A percentile compares a stretch with the other conserved stretches of the same genome.
Conservation (phyloP, 2,888 invertebrate genomes). For the Busseola fusca region DNA sequence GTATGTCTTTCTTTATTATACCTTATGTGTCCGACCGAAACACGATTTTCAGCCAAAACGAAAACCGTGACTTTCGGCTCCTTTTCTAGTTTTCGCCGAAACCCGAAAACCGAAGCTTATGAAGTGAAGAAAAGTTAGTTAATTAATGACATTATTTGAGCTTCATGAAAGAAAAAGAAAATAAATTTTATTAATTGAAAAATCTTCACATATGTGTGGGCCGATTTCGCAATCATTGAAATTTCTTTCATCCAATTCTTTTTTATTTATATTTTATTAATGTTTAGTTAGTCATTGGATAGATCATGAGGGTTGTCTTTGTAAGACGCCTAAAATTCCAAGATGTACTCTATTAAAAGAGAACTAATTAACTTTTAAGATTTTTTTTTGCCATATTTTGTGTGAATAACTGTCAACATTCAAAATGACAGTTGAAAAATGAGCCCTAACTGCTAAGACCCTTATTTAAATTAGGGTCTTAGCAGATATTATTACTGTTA, state of each 20-base stretch:
- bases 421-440: too few species aligned
- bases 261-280: too few species aligned
- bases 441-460: neutral
- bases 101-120: neutral
- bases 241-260: too few species aligned
- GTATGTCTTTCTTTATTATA: conserved; percentile 1
- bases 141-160: neutral
- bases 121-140: neutral
- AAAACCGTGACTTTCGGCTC: neutral
- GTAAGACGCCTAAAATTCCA: too few species aligned
- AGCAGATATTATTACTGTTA: neutral
- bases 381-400: neutral
- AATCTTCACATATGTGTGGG: too few species aligned
- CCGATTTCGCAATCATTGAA: too few species aligned
- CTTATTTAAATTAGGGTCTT: too few species aligned
- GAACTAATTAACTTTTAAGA: neutral
- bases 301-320: too few species aligned
- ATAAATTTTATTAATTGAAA: too few species aligned
- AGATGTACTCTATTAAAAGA: too few species aligned
- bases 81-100: neutral
- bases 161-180: too few species aligned
- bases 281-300: too few species aligned
- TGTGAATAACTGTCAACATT: neutral
- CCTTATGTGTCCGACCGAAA: neutral
- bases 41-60: neutral